Evolutionary conservation across 2,797 vertebrate species (phyloP), one percentile per base, ranked within the genome.

Genomic region (Pagetopsis macropterus): DNA sequence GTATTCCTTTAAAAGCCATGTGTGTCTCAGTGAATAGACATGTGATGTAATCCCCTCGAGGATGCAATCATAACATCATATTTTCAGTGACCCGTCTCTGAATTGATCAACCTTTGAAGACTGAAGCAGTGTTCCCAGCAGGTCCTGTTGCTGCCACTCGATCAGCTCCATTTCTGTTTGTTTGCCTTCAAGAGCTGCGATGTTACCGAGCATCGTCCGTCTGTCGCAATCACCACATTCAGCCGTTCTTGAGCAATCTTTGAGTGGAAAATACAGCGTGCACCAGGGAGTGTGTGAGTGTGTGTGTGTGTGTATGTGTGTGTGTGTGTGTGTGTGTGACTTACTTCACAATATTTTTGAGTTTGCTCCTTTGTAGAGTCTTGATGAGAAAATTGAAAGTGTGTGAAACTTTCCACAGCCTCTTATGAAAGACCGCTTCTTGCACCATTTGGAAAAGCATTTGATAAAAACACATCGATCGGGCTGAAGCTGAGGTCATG

Each of bases 161-260:
- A 86, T 86, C 87, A 84, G 78, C 75, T 84, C 59, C 67, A 57
- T 84, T 86, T 83, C 75, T 85, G 84, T 84, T 87, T 89, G 85
- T 90, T 89, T 90, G 79, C 75, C 78, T 82, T 79, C 64, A 64
- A 76, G 81, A 85, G 72, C 61, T 65, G 81, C n/a, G 65, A 84
- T 79, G 83, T 85, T 86, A 69, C 71, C 76, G 72, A 81, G 81
- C 74, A 67, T 74, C 44, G 64, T 80, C 72, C 50, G 76, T 87
- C 85, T 91, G 89, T 87, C 43, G 79, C 90, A 88, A 85, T 84
- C 76, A 60, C 50, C 71, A 16, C 79, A 67, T 83, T 84, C 70
- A 82, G 51, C 78, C 79, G 59, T 75, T 77, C 78, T 82, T 85
- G 71, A 81, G 84, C 72, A 89, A 79, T 64, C 31, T 80, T 72